Evolutionary conservation across 1,140 invertebrate genomes (phyloP).

Genomic region (Nautilus pompilius): DNA sequence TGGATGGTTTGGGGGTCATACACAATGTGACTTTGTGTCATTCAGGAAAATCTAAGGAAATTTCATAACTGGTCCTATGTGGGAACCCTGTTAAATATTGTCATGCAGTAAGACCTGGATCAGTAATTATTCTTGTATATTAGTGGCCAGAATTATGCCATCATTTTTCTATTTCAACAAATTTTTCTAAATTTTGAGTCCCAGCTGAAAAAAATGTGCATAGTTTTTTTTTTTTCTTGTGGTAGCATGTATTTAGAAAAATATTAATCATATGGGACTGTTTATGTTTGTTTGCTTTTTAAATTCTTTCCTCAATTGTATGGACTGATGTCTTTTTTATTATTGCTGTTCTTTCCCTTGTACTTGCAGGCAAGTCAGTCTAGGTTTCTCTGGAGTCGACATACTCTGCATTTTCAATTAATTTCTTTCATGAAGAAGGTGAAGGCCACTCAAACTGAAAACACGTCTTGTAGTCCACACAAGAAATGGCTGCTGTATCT

Average conservation of each 20-base stretch:
- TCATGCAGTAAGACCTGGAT: neutral
- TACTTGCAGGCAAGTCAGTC: conserved; percentile 66
- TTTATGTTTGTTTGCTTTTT: neutral
- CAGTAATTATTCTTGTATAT: no score
- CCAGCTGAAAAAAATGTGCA: neutral
- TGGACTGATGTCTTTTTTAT: neutral
- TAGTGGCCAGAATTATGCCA: no score
- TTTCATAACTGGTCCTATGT: neutral
- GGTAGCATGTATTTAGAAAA: neutral
- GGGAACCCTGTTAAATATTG: neutral
- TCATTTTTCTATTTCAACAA: no score
- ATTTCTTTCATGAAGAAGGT: no score
- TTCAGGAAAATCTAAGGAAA: neutral
- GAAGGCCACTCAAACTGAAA: no score
- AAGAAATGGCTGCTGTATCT: no score
- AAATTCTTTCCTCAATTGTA: neutral
- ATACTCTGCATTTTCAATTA: conserved; percentile 71
- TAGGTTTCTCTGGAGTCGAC: conserved; percentile 75
- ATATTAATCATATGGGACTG: neutral
- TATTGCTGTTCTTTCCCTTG: conserved; percentile 13
- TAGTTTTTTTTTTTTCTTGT: neutral
- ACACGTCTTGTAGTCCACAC: no score
- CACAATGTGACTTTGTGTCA: neutral
- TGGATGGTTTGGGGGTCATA: neutral
- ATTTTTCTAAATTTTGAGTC: neutral